These are phyloP conservation scores for Meliscaeva auricollis DNA, from an alignment of 2,888 invertebrate species.

Conservation along the genomic window DNA sequence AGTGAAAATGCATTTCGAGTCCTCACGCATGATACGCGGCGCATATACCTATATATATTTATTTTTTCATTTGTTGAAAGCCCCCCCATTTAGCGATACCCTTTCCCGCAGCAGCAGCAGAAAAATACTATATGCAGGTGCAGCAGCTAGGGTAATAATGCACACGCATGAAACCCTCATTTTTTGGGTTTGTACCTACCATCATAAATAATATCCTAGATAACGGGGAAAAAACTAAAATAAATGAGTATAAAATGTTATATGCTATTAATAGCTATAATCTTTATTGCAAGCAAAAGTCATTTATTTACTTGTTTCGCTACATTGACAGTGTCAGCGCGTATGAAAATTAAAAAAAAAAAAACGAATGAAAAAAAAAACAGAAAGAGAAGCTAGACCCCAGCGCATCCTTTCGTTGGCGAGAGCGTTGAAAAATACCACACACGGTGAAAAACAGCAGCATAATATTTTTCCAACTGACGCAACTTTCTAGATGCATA, in stretches of 20 bases:
- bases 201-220: conserved; percentile 33
- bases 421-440: conserved; percentile 29
- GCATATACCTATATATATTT: not conserved
- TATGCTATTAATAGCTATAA: not conserved
- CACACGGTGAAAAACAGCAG: conserved; percentile 3
- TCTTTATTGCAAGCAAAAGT: conserved; percentile 37
- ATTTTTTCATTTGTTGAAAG: not conserved
- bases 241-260: conserved; percentile 1
- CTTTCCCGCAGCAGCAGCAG: no score
- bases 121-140: not conserved
- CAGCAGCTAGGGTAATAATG: not conserved
- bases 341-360: not conserved
- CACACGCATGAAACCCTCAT: not conserved
- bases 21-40: conserved; percentile 6
- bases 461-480: not conserved
- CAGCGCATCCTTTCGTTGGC: conserved; percentile 20
- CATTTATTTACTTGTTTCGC: conserved; percentile 37
- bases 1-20: not conserved
- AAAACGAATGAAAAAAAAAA: not conserved
- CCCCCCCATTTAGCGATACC: not conserved
- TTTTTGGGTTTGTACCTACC: conserved; percentile 14
- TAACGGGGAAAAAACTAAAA: not conserved
- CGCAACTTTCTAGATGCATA: conserved; percentile 34
- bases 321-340: not conserved
- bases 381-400: conserved; percentile 39